Evolutionary conservation across 2,888 invertebrate species (phyloP), one percentile per base, ranked within the genome.

Genomic region (Drosophila mayaguana): DNA sequence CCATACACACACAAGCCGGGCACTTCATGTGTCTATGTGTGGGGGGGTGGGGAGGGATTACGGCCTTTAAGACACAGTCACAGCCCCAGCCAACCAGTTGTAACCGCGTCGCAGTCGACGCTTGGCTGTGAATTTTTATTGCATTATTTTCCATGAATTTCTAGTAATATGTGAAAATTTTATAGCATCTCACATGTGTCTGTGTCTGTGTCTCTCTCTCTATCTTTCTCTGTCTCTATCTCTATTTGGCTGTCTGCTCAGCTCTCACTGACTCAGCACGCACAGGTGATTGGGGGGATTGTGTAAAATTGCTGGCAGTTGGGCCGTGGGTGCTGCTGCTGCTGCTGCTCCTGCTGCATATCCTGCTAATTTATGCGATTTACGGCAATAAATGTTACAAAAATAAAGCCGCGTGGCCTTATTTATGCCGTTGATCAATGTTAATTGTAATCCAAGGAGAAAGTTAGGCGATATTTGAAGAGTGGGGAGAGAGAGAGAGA

Each of bases 51-150:
- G 22, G 36, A n/a, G 42, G 80, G 79, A 79, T 79, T 78, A 79
- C 59, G 75, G 62, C 75, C 75, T 72, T 65, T 79, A 79, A 79
- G 78, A 75, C 62, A 75, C 46, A 60, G 57, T 54, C 53, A 42
- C 38, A 40, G 3, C 8, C 38, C 38, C 61, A 28, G 28, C 8
- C 12, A 45, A 46, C 9, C 62, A 64, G 51, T 51, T 28, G 38
- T 54, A 53, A 63, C 54, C 71, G 63, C 55, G 45, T 16, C 45
- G 45, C 22, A 59, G 65, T 55, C 64, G 63, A 56, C 32, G 46
- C 63, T 67, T 79, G 72, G 83, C 89, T 91, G 86, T 91, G 92
- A 91, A 92, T 91, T 92, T 92, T 92, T 92, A 91, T 91, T 91
- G 85, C 89, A 91, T 89, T 84, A 84, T 90, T 88, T 81, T 88